phyloP scores from a whole-genome alignment of 2,888 invertebrate species.

The Rhagonycha lutea region DNA sequence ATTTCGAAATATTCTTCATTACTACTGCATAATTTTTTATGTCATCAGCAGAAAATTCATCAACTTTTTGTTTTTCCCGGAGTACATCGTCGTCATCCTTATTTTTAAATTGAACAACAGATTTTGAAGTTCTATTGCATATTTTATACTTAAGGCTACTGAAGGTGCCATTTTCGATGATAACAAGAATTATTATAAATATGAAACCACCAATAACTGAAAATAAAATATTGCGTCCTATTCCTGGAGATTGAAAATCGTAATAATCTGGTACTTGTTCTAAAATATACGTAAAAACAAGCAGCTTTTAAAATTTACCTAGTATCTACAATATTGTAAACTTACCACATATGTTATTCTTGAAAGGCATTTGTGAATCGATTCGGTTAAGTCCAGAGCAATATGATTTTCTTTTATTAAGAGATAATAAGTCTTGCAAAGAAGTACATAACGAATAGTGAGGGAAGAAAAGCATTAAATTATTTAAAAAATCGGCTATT shows the following conservation, averaged over 20 bases:
- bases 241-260: constrained; percentile 70
- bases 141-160: constrained; percentile 56
- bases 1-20: constrained; percentile 73
- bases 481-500: constrained; percentile 64
- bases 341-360: not conserved
- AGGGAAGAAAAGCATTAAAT: constrained; percentile 72
- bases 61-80: constrained; percentile 58
- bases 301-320: not conserved
- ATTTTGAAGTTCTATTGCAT: not conserved
- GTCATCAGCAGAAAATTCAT: constrained; percentile 41
- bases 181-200: constrained; percentile 65
- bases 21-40: constrained; percentile 59
- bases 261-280: constrained; percentile 54
- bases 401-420: constrained; percentile 11
- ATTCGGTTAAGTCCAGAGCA: not conserved
- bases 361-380: not conserved
- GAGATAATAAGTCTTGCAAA: constrained; percentile 47
- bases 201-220: constrained; percentile 61
- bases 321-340: not conserved
- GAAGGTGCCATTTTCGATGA: constrained; percentile 65
- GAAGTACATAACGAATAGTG: constrained; percentile 65
- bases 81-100: constrained; percentile 60
- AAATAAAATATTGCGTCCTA: constrained; percentile 68
- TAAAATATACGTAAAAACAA: not conserved
- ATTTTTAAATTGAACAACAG: not conserved